Evolutionary conservation across 1,140 invertebrate genomes (phyloP).

Genomic region (Liolophura sinensis): DNA sequence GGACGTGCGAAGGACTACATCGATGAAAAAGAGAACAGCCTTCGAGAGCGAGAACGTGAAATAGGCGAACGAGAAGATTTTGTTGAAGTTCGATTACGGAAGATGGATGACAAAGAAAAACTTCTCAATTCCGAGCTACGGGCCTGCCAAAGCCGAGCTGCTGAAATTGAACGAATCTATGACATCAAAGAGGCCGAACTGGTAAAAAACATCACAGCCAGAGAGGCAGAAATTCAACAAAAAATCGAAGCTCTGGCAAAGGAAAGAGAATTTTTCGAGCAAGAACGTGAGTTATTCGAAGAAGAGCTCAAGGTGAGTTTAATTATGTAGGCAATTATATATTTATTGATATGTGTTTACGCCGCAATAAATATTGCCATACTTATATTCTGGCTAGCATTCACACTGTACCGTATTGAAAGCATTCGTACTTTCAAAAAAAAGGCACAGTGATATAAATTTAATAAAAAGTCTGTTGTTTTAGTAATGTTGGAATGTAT

Average conservation of each 20-base stretch:
- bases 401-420: too few relatives aligned
- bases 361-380: not conserved
- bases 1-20: slow-evolving; percentile 48
- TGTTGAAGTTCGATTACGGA: slow-evolving; percentile 20
- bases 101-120: slow-evolving; percentile 38
- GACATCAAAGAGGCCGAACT: not conserved
- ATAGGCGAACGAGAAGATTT: slow-evolving; percentile 27
- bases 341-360: not conserved
- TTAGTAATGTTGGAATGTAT: too few relatives aligned
- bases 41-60: slow-evolving; percentile 44
- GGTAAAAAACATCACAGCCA: not conserved
- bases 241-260: slow-evolving; percentile 25
- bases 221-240: slow-evolving; percentile 6
- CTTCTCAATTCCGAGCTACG: slow-evolving; percentile 20
- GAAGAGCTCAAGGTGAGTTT: slow-evolving; percentile 37
- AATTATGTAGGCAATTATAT: not conserved
- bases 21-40: slow-evolving; percentile 36
- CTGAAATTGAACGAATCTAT: not conserved
- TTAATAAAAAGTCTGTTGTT: too few relatives aligned
- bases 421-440: too few relatives aligned
- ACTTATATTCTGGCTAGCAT: not conserved
- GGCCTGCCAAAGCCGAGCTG: not conserved
- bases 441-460: too few relatives aligned
- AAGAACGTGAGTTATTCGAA: slow-evolving; percentile 37
- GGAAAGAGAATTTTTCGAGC: slow-evolving; percentile 29